Evolutionary conservation across 2,888 invertebrate genomes (phyloP), one percentile per base, ranked within the genome.

Genomic region (Chrysina gloriosa): DNA sequence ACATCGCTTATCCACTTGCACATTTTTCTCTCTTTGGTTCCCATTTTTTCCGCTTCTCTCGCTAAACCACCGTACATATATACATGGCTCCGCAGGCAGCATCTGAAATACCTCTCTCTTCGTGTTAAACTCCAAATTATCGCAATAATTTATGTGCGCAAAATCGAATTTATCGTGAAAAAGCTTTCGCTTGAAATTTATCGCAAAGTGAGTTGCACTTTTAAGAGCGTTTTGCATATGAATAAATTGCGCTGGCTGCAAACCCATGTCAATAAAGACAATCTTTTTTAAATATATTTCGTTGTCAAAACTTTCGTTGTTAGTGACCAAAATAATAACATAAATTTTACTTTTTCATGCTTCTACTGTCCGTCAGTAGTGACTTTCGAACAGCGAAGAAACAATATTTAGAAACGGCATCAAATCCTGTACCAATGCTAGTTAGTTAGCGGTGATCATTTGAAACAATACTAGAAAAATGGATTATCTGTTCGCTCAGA

Each of bases 61-160:
- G 11, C 16, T 27, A 29, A 52, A 52, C 29, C 50, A 9, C 50
- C 29, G 50, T 29, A 29, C 19, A 29, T 19, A 52, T 52, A 29
- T 52, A 14, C 14, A 29, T 16, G 29, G 50, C 19, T 52, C 16
- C 27, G 29, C 29, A 6, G 3, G 16, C 14, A 25, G 29, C 25
- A 3, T 5, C 14, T 54, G 54, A 54, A 54, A 48, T 48, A 48
- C 14, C 11, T 27, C 29, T 14, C 50, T 29, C 42, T 16, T 11
- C 50, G 50, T 52, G 29, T 52, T 52, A 52, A 52, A 29, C 14
- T 27, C 29, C 16, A 52, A 52, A 52, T 52, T 52, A 29, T 52
- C 29, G 50, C 50, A 52, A 52, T 52, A 52, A 52, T 52, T 29
- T 52, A 52, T 52, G 50, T 27, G 29, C 6, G 16, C 42, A 29